Percentiles rank a stretch among this genome's conserved stretches.
Evolutionary conservation across 1,140 invertebrate species (phyloP).

Genomic region (Drosophila arawakana): DNA sequence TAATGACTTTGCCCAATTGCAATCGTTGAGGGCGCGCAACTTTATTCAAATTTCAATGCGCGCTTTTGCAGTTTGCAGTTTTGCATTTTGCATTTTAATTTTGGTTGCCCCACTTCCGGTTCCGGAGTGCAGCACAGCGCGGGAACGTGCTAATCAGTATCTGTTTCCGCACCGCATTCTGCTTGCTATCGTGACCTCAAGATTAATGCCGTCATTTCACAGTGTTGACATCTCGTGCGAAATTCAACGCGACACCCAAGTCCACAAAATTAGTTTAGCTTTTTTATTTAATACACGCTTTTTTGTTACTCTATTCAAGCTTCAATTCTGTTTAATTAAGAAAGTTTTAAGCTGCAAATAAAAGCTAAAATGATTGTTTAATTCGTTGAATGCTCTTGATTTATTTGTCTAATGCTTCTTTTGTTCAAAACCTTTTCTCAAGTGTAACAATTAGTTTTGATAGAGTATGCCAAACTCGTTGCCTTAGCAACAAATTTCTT

Average conservation of each 20-base stretch:
- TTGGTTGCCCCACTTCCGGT: constrained; percentile 31
- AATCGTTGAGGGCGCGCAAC: constrained; percentile 27
- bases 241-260: constrained; percentile 32
- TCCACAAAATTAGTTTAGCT: constrained; percentile 32
- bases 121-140: not conserved
- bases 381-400: not conserved
- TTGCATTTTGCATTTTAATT: constrained; percentile 40
- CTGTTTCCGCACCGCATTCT: constrained; percentile 28
- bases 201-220: constrained; percentile 46
- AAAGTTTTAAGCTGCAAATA: not conserved
- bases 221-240: constrained; percentile 53
- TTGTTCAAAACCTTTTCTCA: not conserved
- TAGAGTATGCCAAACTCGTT: constrained; percentile 17
- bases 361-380: not conserved
- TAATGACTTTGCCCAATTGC: constrained; percentile 49
- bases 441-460: constrained; percentile 3
- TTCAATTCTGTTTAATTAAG: not conserved
- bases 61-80: constrained; percentile 47
- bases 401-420: not conserved
- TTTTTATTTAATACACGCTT: not conserved
- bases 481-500: not conserved
- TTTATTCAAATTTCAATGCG: constrained; percentile 46
- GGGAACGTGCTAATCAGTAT: constrained; percentile 38
- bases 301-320: not conserved
- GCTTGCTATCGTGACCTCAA: constrained; percentile 32